These are phyloP conservation scores for Lydus trimaculatus DNA, from an alignment of 2,888 invertebrate species.

Conservation along the genomic window DNA sequence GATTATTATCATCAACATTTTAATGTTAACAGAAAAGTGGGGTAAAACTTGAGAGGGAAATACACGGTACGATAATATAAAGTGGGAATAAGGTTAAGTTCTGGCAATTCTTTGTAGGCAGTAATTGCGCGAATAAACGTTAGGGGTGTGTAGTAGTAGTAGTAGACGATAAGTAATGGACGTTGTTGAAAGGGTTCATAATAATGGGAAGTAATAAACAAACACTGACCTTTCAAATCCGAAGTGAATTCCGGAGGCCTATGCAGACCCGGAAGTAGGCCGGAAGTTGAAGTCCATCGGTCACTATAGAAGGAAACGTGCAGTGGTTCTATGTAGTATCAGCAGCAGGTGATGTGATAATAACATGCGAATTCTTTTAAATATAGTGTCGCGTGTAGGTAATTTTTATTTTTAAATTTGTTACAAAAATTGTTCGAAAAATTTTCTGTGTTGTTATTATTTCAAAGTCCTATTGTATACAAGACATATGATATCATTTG, in stretches of 20 bases:
- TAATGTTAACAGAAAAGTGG: background rate
- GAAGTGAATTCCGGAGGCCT: slow-evolving; percentile 55
- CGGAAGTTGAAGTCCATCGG: slow-evolving; percentile 59
- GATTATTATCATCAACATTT: too few relatives aligned
- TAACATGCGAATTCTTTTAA: slow-evolving; percentile 12
- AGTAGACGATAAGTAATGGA: slow-evolving; percentile 15
- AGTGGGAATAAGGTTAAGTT: slow-evolving; percentile 12
- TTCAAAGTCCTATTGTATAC: background rate
- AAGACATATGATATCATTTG: slow-evolving; percentile 22
- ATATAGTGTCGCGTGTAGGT: slow-evolving; percentile 24
- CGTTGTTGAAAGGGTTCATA: slow-evolving; percentile 30
- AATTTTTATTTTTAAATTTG: background rate
- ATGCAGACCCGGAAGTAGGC: slow-evolving; percentile 57
- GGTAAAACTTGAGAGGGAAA: too few relatives aligned
- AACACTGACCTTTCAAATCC: slow-evolving; percentile 60
- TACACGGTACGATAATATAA: too few relatives aligned
- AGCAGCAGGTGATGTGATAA: slow-evolving; percentile 8
- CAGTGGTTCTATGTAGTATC: slow-evolving; percentile 7
- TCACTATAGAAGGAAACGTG: slow-evolving; percentile 47
- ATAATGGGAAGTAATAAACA: slow-evolving; percentile 56
- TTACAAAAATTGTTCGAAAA: background rate
- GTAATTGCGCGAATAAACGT: slow-evolving; percentile 12
- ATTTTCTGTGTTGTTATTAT: slow-evolving; percentile 17
- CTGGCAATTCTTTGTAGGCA: background rate
- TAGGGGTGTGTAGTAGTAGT: too few relatives aligned